Evolutionary conservation across 2,888 invertebrate species (phyloP).

Genomic region (Drosophila ustulata): DNA sequence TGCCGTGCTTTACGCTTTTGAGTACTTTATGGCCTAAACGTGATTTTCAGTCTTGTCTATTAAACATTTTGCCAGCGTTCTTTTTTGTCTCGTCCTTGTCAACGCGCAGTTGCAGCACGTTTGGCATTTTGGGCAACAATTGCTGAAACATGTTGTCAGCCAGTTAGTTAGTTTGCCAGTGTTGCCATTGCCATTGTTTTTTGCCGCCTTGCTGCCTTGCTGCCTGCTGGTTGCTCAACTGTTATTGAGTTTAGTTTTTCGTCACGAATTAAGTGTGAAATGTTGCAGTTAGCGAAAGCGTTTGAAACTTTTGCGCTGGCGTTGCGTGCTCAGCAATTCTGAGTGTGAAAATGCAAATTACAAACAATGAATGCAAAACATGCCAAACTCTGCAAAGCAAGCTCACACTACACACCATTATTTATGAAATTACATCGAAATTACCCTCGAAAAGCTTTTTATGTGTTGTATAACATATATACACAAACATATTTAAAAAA

Average conservation of each 20-base stretch:
- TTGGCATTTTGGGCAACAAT: conserved; percentile 75
- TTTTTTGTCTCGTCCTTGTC: background rate
- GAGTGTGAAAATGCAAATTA: conserved; percentile 16
- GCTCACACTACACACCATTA: background rate
- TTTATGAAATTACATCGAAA: background rate
- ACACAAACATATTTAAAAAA: too few species aligned
- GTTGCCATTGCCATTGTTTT: conserved; percentile 26
- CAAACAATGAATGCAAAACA: background rate
- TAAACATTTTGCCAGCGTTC: conserved; percentile 48
- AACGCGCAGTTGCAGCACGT: conserved; percentile 66
- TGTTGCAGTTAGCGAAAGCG: conserved; percentile 38
- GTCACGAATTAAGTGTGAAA: conserved; percentile 59
- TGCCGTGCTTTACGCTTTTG: conserved; percentile 37
- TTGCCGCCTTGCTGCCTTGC: background rate
- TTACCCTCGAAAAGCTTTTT: background rate
- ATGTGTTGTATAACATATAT: too few species aligned
- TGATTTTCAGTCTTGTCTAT: conserved; percentile 70
- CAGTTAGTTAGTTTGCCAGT: conserved; percentile 68
- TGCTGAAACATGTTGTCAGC: conserved; percentile 79
- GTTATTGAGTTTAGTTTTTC: conserved; percentile 33
- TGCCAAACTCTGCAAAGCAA: background rate
- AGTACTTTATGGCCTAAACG: conserved; percentile 73
- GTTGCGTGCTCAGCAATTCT: conserved; percentile 8
- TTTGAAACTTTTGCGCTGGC: conserved; percentile 14
- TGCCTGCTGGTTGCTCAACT: background rate